phyloP scores from a whole-genome alignment of 2,113 vertebrate species.

The Grammomys dolichurus region DNA sequence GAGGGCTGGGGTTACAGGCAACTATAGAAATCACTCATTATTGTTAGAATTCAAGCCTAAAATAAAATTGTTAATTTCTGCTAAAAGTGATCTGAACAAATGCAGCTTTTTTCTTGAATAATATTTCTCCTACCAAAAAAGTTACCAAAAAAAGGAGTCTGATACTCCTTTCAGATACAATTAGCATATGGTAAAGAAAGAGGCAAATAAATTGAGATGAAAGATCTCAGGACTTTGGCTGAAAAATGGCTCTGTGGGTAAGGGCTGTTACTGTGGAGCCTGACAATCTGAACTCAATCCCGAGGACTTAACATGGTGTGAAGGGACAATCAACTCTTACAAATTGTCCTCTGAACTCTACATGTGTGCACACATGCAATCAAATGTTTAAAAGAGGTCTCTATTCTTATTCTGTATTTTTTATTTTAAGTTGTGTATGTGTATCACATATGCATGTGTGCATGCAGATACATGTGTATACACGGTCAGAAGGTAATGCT shows the following conservation, averaged over 20 bases:
- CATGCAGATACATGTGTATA: background rate
- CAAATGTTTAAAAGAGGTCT: background rate
- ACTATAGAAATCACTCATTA: background rate
- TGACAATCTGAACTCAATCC: background rate
- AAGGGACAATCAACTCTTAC: background rate
- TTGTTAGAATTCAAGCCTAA: constrained; percentile 35
- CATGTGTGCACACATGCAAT: background rate
- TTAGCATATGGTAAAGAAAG: constrained; percentile 50
- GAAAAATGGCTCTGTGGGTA: background rate
- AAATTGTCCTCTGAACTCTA: background rate
- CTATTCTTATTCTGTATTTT: background rate
- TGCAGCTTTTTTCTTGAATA: background rate
- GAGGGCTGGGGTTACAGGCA: background rate
- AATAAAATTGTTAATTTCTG: constrained; percentile 47
- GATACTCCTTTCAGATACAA: constrained; percentile 41
- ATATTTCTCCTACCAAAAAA: background rate
- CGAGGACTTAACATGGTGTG: background rate
- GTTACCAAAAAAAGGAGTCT: background rate
- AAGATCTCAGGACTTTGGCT: background rate
- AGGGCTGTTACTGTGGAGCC: background rate
- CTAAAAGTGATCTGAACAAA: constrained; percentile 61
- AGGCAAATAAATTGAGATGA: constrained; percentile 38
- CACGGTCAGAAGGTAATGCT: background rate
- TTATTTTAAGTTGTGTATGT: background rate
- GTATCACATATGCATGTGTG: background rate